Evolutionary conservation across 92 coral and sea anemone species (phyloP).

Genomic region (Porites cylindrica): DNA sequence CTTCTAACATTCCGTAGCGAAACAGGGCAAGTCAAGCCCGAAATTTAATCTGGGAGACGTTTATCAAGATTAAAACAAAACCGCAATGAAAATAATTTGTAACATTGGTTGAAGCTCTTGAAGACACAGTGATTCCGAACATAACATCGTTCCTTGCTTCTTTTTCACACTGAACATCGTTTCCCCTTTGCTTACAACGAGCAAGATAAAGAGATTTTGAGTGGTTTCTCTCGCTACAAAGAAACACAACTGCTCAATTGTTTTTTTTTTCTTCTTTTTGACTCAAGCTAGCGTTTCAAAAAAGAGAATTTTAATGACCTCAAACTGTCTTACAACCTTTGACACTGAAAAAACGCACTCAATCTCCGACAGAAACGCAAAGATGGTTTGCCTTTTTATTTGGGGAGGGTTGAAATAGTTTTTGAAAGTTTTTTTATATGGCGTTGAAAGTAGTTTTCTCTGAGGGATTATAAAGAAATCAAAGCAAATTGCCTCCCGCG

Average conservation of each 20-base stretch:
- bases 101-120: conserved; percentile 41
- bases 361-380: not conserved
- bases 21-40: conserved; percentile 5
- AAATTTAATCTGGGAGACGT: conserved; percentile 37
- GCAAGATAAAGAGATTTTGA: not conserved
- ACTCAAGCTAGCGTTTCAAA: conserved; percentile 11
- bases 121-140: conserved; percentile 13
- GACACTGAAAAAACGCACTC: not conserved
- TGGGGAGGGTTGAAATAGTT: not conserved
- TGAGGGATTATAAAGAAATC: not conserved
- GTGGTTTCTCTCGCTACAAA: not conserved
- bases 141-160: not conserved
- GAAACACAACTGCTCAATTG: conserved; percentile 16
- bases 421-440: not conserved
- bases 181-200: not conserved
- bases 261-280: conserved; percentile 6
- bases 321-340: conserved; percentile 15
- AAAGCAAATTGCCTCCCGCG: conserved; percentile 38
- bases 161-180: not conserved
- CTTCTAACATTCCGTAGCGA: not conserved
- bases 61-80: conserved; percentile 51
- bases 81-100: conserved; percentile 58
- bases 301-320: conserved; percentile 43
- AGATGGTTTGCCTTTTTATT: not conserved
- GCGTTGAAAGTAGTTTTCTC: not conserved